Evolutionary conservation across 2,888 invertebrate species (phyloP), one percentile per base, ranked within the genome.

Genomic region (Spicauda simplicius): DNA sequence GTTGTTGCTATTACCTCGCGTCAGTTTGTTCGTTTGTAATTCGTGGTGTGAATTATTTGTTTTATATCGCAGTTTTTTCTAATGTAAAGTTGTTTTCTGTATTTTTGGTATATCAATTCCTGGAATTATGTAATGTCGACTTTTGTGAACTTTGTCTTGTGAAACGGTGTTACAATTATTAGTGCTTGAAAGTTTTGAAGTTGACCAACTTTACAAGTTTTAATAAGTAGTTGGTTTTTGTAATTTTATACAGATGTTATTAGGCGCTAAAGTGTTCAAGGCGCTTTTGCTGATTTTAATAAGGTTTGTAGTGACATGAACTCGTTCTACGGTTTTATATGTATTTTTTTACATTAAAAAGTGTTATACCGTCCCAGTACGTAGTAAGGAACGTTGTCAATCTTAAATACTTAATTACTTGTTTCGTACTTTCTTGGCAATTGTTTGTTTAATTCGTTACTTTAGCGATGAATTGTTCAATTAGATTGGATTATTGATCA

Each of bases 141-240:
- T 58, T 66, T 48, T 55, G 60, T 66, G 60, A 55, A 66, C 58
- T 66, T 63, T 61, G 60, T 64, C 73, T 73, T 75, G 78, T 78
- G 78, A 76, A 78, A 74, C 74, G 73, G 80, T 78, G 76, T 73
- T 76, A 71, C 68, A 72, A 73, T 74, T 71, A 74, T 77, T 14
- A 59, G 84, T 87, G 84, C 82, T 80, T 74, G 83, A 85, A 87
- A 88, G 86, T 87, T 88, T 86, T 68, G 75, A 76, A 77, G 77
- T 84, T 83, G 78, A 78, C 76, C 72, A 82, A 83, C 81, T 83
- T 80, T 74, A 74, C 37, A 79, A 81, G 75, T 81, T 79, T 72
- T 73, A 56, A 70, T 67, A 70, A 79, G 80, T 83, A 77, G 70
- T 77, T 80, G 77, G 77, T 80, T 75, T 77, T 68, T 70, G 71